Conservation (phyloP, 2,888 invertebrate species). For the Cryptosula pallasiana region DNA sequence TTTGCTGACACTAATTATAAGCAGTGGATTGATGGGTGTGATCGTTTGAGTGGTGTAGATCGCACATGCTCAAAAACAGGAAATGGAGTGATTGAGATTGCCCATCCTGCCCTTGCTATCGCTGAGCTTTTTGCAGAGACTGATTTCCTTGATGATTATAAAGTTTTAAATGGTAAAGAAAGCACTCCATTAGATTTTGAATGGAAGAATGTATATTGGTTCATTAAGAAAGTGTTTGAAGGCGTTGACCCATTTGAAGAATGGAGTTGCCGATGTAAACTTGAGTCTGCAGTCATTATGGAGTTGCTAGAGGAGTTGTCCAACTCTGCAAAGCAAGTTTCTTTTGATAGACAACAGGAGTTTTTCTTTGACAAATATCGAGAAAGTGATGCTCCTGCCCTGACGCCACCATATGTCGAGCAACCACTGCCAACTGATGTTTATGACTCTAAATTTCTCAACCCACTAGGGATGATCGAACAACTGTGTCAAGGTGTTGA, state of each 20-base stretch:
- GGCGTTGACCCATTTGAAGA: conserved; percentile 4
- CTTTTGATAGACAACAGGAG: conserved; percentile 13
- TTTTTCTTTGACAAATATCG: neutral
- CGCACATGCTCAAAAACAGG: neutral
- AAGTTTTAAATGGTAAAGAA: no score
- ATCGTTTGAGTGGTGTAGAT: neutral
- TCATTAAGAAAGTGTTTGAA: neutral
- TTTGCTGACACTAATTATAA: neutral
- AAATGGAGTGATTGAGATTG: neutral
- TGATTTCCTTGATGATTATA: neutral
- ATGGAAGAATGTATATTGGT: neutral
- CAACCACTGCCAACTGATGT: neutral
- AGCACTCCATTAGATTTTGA: neutral
- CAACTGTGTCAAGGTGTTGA: neutral
- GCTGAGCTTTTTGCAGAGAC: neutral
- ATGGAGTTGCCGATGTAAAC: neutral
- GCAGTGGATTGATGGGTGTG: conserved; percentile 2
- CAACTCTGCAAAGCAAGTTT: no score
- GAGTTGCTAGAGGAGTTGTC: neutral
- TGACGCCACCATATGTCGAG: neutral
- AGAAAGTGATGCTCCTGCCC: neutral
- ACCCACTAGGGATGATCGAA: neutral
- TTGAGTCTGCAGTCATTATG: conserved; percentile 3
- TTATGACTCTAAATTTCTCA: neutral
- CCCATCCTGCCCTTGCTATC: neutral